Base-by-base conservation (phyloP, 2,888 invertebrate species). In the Lamellibrachia columna region DNA sequence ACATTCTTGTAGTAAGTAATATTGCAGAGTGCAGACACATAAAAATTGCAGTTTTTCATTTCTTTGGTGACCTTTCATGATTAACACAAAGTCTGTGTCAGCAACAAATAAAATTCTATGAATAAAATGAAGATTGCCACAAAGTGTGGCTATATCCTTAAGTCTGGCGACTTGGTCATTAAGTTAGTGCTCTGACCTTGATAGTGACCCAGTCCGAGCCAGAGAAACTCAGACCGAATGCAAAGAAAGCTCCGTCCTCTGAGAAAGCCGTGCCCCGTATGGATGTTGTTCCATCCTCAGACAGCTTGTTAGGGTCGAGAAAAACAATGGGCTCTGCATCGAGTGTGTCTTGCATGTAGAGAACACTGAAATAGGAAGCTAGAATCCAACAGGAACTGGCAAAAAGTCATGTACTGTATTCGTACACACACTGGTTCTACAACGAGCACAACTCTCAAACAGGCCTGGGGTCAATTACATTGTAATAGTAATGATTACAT, bases 201-300 rank as follows among this genome's bases (percentile, higher is more conserved):
- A 99, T 98, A 92, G 98, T 98, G 94, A 98, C 98, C 99, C 99
- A 99, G 96, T 99, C 99, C 1, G 99, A 99, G 0, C 99, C 99
- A 96, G 98, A 98, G 93, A 98, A 97, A 94, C 99, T 99, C 1
- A 99, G 97, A 0, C 98, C 98, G 97, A 99, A 99, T 0, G 99
- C 99, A 97, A 98, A 98, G 53, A 98, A 98, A 95, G 97, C 97
- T 22, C 99, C 99, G 97, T 99, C 98, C 95, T 99, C 98, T 0
- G 99, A 98, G 94, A 96, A 96, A 4, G 95, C 94, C n/a, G 94
- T 94, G 0, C 95, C 95, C 15, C 95, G 94, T 22, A 96, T 93
- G 3, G 96, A 95, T 4, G 95, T 94, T 3, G 96, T 96, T 0
- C 96, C 96, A 97, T 99, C 99, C 11, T 98, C 98, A 0, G 99